Conservation (phyloP, 1,140 invertebrate species). For the Aphis craccivora region DNA sequence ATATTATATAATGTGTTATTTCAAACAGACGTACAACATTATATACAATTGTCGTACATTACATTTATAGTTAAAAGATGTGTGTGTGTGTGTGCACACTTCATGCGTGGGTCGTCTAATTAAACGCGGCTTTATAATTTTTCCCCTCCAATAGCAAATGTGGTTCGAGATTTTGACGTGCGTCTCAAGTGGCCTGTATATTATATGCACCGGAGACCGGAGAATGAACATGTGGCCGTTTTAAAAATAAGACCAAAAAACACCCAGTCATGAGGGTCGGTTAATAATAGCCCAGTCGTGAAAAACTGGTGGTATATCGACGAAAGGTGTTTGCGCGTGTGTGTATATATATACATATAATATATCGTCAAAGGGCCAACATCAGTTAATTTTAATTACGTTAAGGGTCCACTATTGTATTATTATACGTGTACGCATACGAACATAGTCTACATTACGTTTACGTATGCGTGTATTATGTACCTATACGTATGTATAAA, state of each 20-base stretch:
- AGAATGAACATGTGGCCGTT: conserved; percentile 42
- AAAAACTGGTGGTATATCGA: conserved; percentile 22
- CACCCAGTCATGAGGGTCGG: not conserved
- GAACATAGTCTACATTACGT: not conserved
- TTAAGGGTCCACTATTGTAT: conserved; percentile 6
- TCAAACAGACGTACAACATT: not conserved
- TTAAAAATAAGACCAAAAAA: conserved; percentile 45
- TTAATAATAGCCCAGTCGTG: conserved; percentile 4
- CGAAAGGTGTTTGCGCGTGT: not conserved
- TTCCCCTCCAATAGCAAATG: conserved; percentile 3
- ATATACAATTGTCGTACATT: not conserved
- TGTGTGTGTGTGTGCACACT: not conserved
- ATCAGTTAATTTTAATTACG: conserved; percentile 35
- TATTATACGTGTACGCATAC: not conserved
- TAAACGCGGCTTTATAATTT: conserved; percentile 30
- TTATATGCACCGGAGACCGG: not conserved
- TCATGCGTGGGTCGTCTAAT: conserved; percentile 43
- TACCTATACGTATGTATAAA: not conserved
- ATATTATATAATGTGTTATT: not conserved
- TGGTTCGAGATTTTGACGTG: not conserved
- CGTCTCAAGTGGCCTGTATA: conserved; percentile 16
- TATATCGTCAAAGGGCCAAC: not conserved
- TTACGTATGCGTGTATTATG: not conserved
- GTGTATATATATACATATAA: not conserved
- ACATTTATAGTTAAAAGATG: too few relatives aligned